Conservation (phyloP, 2,113 vertebrate species). For the Varanus salvator region DNA sequence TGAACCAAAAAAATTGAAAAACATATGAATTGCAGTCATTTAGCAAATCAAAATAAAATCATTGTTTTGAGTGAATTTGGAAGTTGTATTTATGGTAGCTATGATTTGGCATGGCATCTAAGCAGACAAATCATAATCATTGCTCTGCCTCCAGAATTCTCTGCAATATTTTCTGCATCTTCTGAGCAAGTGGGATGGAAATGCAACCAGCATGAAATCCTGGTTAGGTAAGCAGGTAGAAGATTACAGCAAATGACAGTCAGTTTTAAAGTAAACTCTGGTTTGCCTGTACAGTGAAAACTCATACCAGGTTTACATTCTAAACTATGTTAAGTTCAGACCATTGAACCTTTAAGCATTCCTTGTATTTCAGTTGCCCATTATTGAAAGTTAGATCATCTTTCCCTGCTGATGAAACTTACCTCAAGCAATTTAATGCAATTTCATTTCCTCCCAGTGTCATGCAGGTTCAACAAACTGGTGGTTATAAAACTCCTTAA, state of each 20-base stretch:
- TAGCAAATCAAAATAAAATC: background rate
- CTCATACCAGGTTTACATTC: background rate
- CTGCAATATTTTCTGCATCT: background rate
- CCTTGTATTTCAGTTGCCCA: constrained; percentile 11
- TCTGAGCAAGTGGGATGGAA: background rate
- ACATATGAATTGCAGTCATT: background rate
- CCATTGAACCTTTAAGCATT: background rate
- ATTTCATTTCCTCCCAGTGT: background rate
- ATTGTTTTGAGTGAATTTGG: background rate
- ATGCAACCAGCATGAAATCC: background rate
- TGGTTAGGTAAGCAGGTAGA: background rate
- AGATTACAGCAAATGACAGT: background rate
- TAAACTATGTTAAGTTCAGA: background rate
- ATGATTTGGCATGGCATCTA: background rate
- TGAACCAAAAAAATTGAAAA: background rate
- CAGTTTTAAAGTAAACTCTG: background rate
- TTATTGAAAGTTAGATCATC: background rate
- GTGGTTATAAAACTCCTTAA: constrained; percentile 21
- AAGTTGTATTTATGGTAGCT: background rate
- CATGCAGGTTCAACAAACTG: background rate
- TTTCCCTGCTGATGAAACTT: background rate
- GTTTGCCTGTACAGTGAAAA: background rate
- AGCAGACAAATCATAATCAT: background rate
- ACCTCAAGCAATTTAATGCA: background rate
- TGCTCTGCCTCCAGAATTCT: background rate